Base-by-base conservation (phyloP, 1,140 invertebrate species). In the Ceratitis capitata region DNA sequence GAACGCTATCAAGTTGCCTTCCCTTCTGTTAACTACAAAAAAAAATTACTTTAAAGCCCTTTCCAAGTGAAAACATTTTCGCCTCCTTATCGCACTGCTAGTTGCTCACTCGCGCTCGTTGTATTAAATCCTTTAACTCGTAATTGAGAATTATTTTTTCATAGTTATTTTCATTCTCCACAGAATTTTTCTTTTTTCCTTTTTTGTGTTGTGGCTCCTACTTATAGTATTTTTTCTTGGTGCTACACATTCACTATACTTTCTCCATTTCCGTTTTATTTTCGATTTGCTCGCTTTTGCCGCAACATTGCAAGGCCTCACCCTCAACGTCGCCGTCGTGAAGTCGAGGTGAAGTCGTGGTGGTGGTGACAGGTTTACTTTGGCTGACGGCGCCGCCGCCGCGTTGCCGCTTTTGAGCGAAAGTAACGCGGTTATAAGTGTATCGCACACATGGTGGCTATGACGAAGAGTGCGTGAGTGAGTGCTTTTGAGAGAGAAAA, bases 81-180 rank as follows among this genome's bases (percentile, higher is more conserved):
- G 19, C 39, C 14, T 64, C 12, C 58, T 23, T 29, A 64, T 29
- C 14, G 23, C 32, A 29, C 32, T 74, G 35, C 64, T 74, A n/a
- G n/a, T 29, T 19, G 35, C 64, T 78, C 39, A n/a, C n/a, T n/a
- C n/a, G 23, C 12, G 69, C 23, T 45, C 39, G 69, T n/a, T 78
- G 69, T n/a, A 45, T 78, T 45, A 78, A 78, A 78, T 23, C 39
- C 69, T 78, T 78, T 56, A 83, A 83, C 32, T 83, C 26, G 47
- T 83, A 83, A 83, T 49, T 83, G 82, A 83, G 42, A 83, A 83
- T 53, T 39, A 83, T 7, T 49, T 83, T 83, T 49, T 23, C 51
- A 56, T 23, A n/a, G 19, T 56, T 56, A 56, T 83, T 49, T 51
- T 83, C 23, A 29, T 35, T 23, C 58, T 14, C 6, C 58, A 12